Percentiles rank a stretch among this genome's conserved stretches.
Conservation (phyloP, 1,140 invertebrate genomes). For the Drosophila athabasca region DNA sequence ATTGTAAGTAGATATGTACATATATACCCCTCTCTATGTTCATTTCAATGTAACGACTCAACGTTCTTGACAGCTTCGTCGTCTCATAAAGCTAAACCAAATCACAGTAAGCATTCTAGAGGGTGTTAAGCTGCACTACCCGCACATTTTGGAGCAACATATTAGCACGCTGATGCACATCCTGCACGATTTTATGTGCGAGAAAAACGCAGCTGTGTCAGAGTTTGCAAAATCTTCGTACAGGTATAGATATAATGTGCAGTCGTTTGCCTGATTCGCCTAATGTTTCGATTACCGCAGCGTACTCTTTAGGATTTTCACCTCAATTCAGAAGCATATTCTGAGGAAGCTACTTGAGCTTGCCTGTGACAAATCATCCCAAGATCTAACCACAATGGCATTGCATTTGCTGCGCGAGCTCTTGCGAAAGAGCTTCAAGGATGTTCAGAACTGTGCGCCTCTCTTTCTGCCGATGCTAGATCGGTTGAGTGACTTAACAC, state of each 20-base stretch:
- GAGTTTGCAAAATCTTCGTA: constrained; percentile 73
- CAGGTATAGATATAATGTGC: constrained; percentile 35
- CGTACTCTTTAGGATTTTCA: constrained; percentile 70
- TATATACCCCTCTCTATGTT: not conserved
- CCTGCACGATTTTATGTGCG: constrained; percentile 73
- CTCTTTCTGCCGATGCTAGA: constrained; percentile 85
- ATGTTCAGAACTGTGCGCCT: constrained; percentile 78
- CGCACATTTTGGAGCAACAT: constrained; percentile 81
- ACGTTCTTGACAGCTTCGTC: constrained; percentile 51
- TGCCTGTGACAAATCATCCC: constrained; percentile 72
- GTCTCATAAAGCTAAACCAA: constrained; percentile 80
- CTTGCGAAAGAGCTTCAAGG: constrained; percentile 62
- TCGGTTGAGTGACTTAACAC: constrained; percentile 85
- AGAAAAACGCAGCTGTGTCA: constrained; percentile 66
- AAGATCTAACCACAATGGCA: constrained; percentile 67
- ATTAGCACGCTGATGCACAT: constrained; percentile 83
- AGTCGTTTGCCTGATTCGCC: too few species aligned
- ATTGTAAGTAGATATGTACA: constrained; percentile 68
- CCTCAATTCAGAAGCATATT: constrained; percentile 74
- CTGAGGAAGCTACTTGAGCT: constrained; percentile 73
- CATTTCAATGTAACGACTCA: not conserved
- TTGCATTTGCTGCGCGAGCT: constrained; percentile 69
- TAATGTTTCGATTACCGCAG: constrained; percentile 17
- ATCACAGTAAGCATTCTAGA: constrained; percentile 82
- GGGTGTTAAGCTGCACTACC: constrained; percentile 75